phyloP scores from a whole-genome alignment of 2,797 vertebrate species.

The Chaenodraco wilsoni region DNA sequence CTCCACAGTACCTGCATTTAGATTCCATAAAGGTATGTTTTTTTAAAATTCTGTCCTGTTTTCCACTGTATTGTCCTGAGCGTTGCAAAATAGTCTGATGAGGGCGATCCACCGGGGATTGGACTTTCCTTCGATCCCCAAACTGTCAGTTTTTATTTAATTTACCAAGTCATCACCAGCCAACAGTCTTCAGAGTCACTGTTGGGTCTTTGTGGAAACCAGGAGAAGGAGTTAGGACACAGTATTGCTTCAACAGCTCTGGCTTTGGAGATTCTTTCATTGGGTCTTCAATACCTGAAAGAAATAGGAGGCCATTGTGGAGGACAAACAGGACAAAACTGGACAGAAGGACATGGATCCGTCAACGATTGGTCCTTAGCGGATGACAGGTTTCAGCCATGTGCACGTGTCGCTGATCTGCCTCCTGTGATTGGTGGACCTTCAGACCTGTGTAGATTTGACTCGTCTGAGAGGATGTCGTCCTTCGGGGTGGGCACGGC shows the following conservation, averaged over 20 bases:
- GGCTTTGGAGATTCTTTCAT: slow-evolving; percentile 66
- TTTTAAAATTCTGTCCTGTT: slow-evolving; percentile 30
- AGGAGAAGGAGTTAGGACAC: slow-evolving; percentile 53
- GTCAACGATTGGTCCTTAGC: slow-evolving; percentile 34
- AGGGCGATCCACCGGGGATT: slow-evolving; percentile 51
- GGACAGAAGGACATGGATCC: slow-evolving; percentile 29
- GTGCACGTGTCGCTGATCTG: slow-evolving; percentile 25
- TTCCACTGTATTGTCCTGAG: slow-evolving; percentile 76
- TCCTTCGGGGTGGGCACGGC: slow-evolving; percentile 73
- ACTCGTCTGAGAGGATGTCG: slow-evolving; percentile 77
- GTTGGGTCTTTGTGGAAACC: slow-evolving; percentile 53
- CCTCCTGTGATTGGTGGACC: slow-evolving; percentile 40
- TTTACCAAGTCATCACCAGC: slow-evolving; percentile 66
- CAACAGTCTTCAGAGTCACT: slow-evolving; percentile 61
- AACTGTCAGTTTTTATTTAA: slow-evolving; percentile 26
- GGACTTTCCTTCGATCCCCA: slow-evolving; percentile 25
- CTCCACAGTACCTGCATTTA: slow-evolving; percentile 45
- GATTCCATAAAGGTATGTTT: slow-evolving; percentile 57
- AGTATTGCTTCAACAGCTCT: slow-evolving; percentile 79
- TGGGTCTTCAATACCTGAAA: slow-evolving; percentile 46
- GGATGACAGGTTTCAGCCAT: slow-evolving; percentile 29
- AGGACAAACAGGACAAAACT: slow-evolving; percentile 46
- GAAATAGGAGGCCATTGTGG: slow-evolving; percentile 49
- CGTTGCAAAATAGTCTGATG: slow-evolving; percentile 63
- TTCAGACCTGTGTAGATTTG: slow-evolving; percentile 86